phyloP scores from a whole-genome alignment of 2,797 vertebrate genomes.

The Anableps anableps region DNA sequence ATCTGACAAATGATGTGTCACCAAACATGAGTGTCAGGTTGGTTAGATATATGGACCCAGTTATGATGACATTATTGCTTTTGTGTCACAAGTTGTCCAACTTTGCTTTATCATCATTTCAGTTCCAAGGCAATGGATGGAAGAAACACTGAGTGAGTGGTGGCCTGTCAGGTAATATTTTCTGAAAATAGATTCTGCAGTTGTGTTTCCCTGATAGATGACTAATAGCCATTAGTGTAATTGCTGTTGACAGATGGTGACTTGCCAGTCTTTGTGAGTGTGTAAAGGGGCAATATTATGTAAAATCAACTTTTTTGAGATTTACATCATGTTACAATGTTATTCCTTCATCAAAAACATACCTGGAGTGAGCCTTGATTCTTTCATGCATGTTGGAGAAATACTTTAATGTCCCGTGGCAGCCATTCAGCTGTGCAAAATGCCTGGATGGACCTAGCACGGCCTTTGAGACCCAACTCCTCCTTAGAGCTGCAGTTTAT shows the following conservation, averaged over 20 bases:
- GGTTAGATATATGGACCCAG: slow-evolving; percentile 36
- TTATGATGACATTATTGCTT: slow-evolving; percentile 47
- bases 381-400: too few species aligned
- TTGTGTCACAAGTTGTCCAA: slow-evolving; percentile 14
- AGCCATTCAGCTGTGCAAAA: too few species aligned
- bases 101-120: neutral
- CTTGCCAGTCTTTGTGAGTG: neutral
- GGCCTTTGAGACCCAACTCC: too few species aligned
- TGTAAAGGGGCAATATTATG: too few species aligned
- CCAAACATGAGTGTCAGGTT: slow-evolving; percentile 38
- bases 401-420: too few species aligned
- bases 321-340: too few species aligned
- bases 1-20: slow-evolving; percentile 37
- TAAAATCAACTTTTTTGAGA: too few species aligned
- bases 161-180: neutral
- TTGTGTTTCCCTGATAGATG: neutral
- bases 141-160: neutral
- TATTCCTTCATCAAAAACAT: too few species aligned
- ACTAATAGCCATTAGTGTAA: neutral
- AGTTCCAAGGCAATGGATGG: neutral
- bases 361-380: too few species aligned
- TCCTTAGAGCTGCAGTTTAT: too few species aligned
- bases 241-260: neutral
- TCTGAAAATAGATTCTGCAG: neutral
- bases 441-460: too few species aligned